Conservation (phyloP, 2,888 invertebrate species). For the Miltochrista miniata region DNA sequence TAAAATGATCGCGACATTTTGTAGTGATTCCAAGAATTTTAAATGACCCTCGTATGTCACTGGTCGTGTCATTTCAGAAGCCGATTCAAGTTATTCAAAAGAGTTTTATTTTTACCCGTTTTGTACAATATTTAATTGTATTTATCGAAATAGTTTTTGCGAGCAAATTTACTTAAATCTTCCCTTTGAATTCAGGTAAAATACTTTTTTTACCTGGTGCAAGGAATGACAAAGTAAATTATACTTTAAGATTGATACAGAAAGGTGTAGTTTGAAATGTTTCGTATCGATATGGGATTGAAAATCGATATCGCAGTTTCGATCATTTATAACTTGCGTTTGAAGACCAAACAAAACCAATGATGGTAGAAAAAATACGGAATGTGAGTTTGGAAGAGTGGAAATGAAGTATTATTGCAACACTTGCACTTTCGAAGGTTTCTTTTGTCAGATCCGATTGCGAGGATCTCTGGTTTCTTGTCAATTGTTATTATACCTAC, state of each 20-base stretch:
- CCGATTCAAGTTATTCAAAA: background rate
- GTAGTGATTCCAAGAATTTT: no score
- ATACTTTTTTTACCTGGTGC: slow-evolving; percentile 40
- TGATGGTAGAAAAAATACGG: slow-evolving; percentile 64
- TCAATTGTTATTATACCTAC: slow-evolving; percentile 41
- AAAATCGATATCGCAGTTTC: slow-evolving; percentile 76
- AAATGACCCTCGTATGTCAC: no score
- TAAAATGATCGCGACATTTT: no score
- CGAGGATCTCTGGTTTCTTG: slow-evolving; percentile 53
- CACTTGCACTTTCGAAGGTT: slow-evolving; percentile 81
- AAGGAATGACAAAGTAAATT: background rate
- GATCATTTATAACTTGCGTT: slow-evolving; percentile 80
- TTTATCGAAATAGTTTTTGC: slow-evolving; percentile 51
- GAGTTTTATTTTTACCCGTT: slow-evolving; percentile 14
- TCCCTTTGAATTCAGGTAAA: slow-evolving; percentile 65
- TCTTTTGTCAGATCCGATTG: slow-evolving; percentile 57
- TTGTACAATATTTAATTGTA: slow-evolving; percentile 36
- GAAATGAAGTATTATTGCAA: slow-evolving; percentile 80
- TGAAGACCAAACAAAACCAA: slow-evolving; percentile 75
- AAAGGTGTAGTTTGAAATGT: slow-evolving; percentile 38
- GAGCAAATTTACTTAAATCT: slow-evolving; percentile 46
- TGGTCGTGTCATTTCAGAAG: no score
- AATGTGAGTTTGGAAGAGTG: slow-evolving; percentile 68
- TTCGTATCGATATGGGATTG: slow-evolving; percentile 43
- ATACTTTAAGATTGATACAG: background rate